These are phyloP conservation scores for Enoplosus armatus DNA, from an alignment of 2,797 vertebrate genomes.

Conservation along the genomic window DNA sequence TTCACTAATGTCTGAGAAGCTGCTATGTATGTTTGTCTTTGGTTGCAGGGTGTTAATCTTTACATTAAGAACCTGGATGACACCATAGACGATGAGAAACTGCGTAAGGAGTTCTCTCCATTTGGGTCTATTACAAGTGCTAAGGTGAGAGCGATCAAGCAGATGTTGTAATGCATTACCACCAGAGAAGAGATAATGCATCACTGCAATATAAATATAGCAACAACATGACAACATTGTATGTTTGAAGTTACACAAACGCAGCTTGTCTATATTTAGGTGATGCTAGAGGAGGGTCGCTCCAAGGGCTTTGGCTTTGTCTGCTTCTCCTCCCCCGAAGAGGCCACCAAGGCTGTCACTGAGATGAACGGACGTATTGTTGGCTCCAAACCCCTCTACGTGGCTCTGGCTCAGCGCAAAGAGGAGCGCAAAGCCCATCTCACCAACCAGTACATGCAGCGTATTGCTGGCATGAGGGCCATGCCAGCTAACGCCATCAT, in stretches of 20 bases:
- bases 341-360: conserved; percentile 98
- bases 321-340: conserved; percentile 99
- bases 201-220: not conserved
- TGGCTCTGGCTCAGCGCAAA: conserved; percentile 97
- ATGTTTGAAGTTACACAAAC: not conserved
- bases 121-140: conserved; percentile 98
- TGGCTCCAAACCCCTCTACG: conserved; percentile 97
- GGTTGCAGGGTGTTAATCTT: conserved; percentile 95
- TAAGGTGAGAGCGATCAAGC: conserved; percentile 85
- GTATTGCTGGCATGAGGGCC: conserved; percentile 98
- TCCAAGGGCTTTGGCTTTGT: conserved; percentile 99
- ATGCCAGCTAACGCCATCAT: conserved; percentile 97
- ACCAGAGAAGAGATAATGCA: not conserved
- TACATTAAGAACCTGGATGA: conserved; percentile 99
- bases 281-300: conserved; percentile 98
- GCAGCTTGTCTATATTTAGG: conserved; percentile 78
- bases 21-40: conserved; percentile 2
- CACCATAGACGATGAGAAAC: conserved; percentile 98
- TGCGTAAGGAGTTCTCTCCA: conserved; percentile 97
- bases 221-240: not conserved
- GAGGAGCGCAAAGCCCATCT: conserved; percentile 98
- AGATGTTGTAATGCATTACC: not conserved
- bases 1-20: not conserved
- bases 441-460: conserved; percentile 99
- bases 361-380: conserved; percentile 99